Evolutionary conservation across 2,888 invertebrate species (phyloP).

Genomic region (Panopea generosa): DNA sequence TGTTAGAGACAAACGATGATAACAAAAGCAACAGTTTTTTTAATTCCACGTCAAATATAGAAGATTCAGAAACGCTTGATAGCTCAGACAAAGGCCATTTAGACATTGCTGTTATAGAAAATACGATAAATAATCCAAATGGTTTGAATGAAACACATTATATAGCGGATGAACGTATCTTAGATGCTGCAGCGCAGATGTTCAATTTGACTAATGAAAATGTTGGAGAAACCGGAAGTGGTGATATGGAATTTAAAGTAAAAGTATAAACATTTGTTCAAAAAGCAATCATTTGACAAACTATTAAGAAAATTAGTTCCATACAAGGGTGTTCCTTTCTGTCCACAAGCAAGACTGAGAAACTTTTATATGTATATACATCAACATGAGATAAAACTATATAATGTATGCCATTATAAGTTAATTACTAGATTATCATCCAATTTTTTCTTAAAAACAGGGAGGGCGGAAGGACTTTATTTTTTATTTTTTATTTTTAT

Average conservation of each 20-base stretch:
- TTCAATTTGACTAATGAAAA: neutral
- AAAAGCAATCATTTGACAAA: no score
- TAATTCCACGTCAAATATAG: neutral
- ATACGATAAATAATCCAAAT: conserved; percentile 7
- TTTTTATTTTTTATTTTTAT: no score
- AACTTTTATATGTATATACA: no score
- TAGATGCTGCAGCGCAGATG: neutral
- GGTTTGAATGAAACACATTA: neutral
- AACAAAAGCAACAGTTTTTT: neutral
- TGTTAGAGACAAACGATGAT: neutral
- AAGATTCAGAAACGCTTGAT: no score
- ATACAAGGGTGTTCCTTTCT: no score
- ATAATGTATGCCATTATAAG: no score
- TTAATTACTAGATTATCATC: no score
- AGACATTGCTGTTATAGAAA: conserved; percentile 23
- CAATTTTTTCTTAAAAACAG: no score
- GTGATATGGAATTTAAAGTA: neutral
- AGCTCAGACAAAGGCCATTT: neutral
- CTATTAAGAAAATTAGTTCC: no score
- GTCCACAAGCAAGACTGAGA: no score
- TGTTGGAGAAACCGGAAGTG: conserved; percentile 6
- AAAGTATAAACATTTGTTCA: neutral
- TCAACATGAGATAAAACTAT: no score
- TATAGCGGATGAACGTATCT: conserved; percentile 4
- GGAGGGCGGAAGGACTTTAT: no score